Evolutionary conservation across 53 echinoderm and acorn worm species (phyloP), one percentile per base, ranked within the genome.

Genomic region (Apostichopus leukothele): DNA sequence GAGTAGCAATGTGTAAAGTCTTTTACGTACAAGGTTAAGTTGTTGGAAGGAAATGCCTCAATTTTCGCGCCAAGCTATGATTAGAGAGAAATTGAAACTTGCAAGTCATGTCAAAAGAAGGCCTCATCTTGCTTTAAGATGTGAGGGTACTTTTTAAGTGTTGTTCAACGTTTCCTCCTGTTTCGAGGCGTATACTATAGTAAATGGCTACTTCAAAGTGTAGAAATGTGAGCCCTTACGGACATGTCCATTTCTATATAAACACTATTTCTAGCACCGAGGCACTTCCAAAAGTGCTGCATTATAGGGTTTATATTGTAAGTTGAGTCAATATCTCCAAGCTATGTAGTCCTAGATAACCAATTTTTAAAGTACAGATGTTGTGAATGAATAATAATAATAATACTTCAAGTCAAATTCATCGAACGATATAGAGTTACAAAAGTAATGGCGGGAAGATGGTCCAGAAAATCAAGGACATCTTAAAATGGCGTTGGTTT

Each of bases 21-120:
- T 81, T 81, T 52, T 81, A 39, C 59, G n/a, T 22, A 81, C 59
- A 55, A 81, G 59, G 81, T 19, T 81, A 59, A 81, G 51, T 81
- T 71, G 13, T 71, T n/a, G 18, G 20, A 71, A 71, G 20, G 20
- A 18, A 71, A 71, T 71, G 71, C 71, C 71, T 71, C 71, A 19
- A 71, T 71, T 71, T 71, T 71, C 71, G 18, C 18, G 18, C 68
- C 68, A 14, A 68, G 68, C 68, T 68, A n/a, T 71, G 13, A 54
- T 81, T 81, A 20, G 6, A 81, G 16, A 55, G 81, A 81, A 81
- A 81, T 81, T 81, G 55, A 81, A 81, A 81, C 81, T 54, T 53
- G 53, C 18, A 71, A 52, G 54, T 81, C 81, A 23, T 20, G 81
- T 55, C 7, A 53, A 81, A 71, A 54, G 81, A 59, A 21, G 55